Evolutionary conservation across 2,797 vertebrate species (phyloP).

Genomic region (Craterocephalus amniculus): DNA sequence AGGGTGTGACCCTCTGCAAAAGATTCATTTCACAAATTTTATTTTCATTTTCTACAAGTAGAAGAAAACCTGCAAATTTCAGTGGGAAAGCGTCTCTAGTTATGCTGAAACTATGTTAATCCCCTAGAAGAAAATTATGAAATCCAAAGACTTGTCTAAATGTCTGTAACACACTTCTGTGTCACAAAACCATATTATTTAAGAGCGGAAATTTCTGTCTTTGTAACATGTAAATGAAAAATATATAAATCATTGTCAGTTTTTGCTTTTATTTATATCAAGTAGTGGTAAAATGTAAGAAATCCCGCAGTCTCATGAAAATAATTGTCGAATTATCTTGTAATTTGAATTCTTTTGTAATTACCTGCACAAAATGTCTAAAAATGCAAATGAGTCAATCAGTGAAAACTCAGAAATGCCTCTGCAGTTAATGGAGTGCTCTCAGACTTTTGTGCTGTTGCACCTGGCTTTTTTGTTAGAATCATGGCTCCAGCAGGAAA

Average conservation of each 20-base stretch:
- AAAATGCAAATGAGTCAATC: background rate
- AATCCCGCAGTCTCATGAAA: too few relatives aligned
- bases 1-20: background rate
- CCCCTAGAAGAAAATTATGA: too few relatives aligned
- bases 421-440: background rate
- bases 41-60: slow-evolving; percentile 2
- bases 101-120: background rate
- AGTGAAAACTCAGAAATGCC: background rate
- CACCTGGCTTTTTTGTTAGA: background rate
- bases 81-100: too few relatives aligned
- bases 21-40: slow-evolving; percentile 2
- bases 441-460: background rate
- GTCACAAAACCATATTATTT: too few relatives aligned
- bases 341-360: background rate
- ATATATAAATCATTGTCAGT: too few relatives aligned
- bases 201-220: too few relatives aligned
- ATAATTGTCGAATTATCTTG: background rate
- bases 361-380: background rate
- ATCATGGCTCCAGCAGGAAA: background rate
- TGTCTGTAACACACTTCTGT: too few relatives aligned
- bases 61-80: too few relatives aligned
- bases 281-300: background rate
- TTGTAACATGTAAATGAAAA: too few relatives aligned
- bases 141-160: too few relatives aligned
- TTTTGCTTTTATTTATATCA: background rate